Percentiles rank a stretch among this genome's conserved stretches.
These are phyloP conservation scores for Enteromius radiatus DNA, from an alignment of 2,797 vertebrate genomes.

Conservation along the genomic window DNA sequence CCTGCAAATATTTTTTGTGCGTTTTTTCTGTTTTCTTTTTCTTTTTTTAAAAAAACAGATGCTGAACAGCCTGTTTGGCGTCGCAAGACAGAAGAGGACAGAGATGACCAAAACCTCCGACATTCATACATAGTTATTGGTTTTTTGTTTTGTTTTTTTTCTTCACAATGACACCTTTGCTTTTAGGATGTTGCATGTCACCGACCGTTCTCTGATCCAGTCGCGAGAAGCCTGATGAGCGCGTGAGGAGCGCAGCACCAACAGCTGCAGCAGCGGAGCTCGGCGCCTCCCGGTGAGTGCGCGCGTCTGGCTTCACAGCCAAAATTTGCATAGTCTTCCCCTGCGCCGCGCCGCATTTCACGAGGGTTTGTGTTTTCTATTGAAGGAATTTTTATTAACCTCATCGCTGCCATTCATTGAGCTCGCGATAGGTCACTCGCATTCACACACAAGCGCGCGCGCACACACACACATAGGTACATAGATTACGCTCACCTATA, in stretches of 20 bases:
- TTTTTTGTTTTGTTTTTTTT: constrained; percentile 35
- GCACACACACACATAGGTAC: constrained; percentile 7
- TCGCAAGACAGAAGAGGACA: constrained; percentile 54
- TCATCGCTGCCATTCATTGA: constrained; percentile 66
- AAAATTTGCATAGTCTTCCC: constrained; percentile 67
- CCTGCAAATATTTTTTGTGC: background rate
- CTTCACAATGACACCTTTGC: constrained; percentile 42
- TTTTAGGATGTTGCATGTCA: constrained; percentile 53
- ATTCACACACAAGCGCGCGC: constrained; percentile 32
- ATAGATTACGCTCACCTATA: constrained; percentile 31
- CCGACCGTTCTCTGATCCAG: constrained; percentile 64
- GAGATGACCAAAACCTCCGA: constrained; percentile 53
- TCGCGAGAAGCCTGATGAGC: constrained; percentile 69
- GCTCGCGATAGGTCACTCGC: constrained; percentile 52
- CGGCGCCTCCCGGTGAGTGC: constrained; percentile 76
- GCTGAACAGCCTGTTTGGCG: constrained; percentile 64
- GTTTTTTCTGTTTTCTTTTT: constrained; percentile 51
- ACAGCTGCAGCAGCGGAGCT: constrained; percentile 71
- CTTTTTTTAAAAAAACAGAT: constrained; percentile 70
- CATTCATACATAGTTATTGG: constrained; percentile 19
- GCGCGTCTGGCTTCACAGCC: constrained; percentile 70
- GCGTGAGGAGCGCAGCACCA: constrained; percentile 64
- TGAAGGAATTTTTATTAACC: constrained; percentile 70
- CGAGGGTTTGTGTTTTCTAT: constrained; percentile 69
- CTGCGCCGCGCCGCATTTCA: constrained; percentile 70